These are phyloP conservation scores for Scelioninae gen. 1 DNA, from an alignment of 2,888 invertebrate species.

Conservation along the genomic window DNA sequence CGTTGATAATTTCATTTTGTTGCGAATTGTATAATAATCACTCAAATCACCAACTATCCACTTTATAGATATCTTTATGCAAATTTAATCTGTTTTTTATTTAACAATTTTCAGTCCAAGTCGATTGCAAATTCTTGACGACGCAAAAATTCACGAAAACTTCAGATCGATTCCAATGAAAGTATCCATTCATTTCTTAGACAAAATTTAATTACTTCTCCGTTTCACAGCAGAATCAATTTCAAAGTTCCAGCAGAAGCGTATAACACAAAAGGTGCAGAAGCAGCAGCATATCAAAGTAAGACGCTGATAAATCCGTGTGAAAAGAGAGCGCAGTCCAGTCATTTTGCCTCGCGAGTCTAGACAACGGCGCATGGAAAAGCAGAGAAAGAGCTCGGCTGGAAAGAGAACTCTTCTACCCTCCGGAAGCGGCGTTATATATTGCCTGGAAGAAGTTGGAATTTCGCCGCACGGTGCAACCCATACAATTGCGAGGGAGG, in stretches of 20 bases:
- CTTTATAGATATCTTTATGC: too few species aligned
- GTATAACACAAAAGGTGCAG: slow-evolving; percentile 7
- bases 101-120: too few species aligned
- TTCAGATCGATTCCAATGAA: too few species aligned
- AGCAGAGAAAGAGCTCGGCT: slow-evolving; percentile 21
- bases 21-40: too few species aligned
- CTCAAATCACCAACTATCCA: too few species aligned
- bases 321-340: slow-evolving; percentile 41
- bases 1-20: too few species aligned
- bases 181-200: too few species aligned
- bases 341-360: slow-evolving; percentile 48
- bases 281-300: slow-evolving; percentile 26
- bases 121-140: too few species aligned
- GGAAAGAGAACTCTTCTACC: slow-evolving; percentile 41
- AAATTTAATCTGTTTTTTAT: too few species aligned
- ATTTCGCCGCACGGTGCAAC: slow-evolving; percentile 46
- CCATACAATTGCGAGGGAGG: slow-evolving; percentile 46
- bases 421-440: slow-evolving; percentile 58
- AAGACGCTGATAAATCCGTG: slow-evolving; percentile 52
- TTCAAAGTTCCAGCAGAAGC: slow-evolving; percentile 6
- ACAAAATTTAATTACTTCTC: slow-evolving; percentile 12
- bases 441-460: slow-evolving; percentile 60
- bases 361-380: slow-evolving; percentile 43
- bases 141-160: too few species aligned
- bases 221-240: slow-evolving; percentile 18